phyloP scores from a whole-genome alignment of 1,140 invertebrate genomes.

The Bombyx mandarina region DNA sequence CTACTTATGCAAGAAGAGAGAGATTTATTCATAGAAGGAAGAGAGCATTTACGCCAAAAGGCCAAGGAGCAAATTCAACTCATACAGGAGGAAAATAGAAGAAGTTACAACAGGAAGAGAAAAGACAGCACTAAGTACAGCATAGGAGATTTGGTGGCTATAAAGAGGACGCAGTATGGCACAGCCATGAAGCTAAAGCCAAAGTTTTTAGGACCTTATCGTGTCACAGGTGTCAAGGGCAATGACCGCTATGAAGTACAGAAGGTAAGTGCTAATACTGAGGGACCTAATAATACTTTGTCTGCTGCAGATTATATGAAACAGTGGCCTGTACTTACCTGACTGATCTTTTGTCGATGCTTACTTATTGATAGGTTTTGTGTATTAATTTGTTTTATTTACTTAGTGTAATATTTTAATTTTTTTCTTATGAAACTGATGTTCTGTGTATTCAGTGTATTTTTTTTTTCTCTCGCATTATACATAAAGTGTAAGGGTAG shows the following conservation, averaged over 20 bases:
- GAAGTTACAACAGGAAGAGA: slow-evolving; percentile 23
- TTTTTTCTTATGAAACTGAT: too few species aligned
- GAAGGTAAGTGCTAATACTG: slow-evolving; percentile 1
- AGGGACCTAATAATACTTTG: slow-evolving; percentile 2
- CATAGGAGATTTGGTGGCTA: slow-evolving; percentile 27
- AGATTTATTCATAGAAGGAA: slow-evolving; percentile 5
- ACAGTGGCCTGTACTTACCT: slow-evolving; percentile 5
- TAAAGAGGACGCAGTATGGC: slow-evolving; percentile 20
- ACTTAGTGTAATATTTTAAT: too few species aligned
- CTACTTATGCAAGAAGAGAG: slow-evolving; percentile 7
- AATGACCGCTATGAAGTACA: slow-evolving; percentile 5
- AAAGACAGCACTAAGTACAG: slow-evolving; percentile 18
- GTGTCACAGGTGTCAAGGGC: not conserved
- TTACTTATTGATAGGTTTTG: too few species aligned
- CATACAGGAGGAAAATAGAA: slow-evolving; percentile 35
- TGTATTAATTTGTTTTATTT: too few species aligned
- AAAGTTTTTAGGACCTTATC: slow-evolving; percentile 7
- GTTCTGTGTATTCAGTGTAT: too few species aligned
- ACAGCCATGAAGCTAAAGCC: slow-evolving; percentile 1
- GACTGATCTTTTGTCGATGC: not conserved
- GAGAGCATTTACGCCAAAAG: slow-evolving; percentile 23
- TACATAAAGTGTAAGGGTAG: too few species aligned
- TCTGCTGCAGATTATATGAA: slow-evolving; percentile 8
- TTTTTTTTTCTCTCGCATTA: too few species aligned
- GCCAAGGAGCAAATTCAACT: slow-evolving; percentile 28